Evolutionary conservation across 1,140 invertebrate genomes (phyloP).

Genomic region (Saccostrea glomerata): DNA sequence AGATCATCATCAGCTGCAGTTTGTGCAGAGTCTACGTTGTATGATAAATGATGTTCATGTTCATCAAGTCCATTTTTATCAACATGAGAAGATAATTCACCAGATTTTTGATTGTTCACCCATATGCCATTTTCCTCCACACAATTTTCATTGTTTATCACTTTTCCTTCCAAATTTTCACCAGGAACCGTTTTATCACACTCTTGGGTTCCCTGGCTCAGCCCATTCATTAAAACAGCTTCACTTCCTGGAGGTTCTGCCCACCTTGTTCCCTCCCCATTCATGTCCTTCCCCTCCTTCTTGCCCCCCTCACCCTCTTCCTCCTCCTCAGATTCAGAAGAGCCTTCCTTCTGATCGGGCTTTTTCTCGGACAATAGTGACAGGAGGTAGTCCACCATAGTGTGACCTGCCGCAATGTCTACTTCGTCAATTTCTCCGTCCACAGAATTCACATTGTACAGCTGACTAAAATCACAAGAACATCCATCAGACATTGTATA

Average conservation of each 20-base stretch:
- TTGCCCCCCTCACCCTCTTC: neutral
- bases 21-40: neutral
- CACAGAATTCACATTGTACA: constrained; percentile 48
- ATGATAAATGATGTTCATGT: neutral
- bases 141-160: neutral
- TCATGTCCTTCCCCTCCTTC: neutral
- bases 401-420: constrained; percentile 22
- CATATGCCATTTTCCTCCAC: neutral
- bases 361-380: constrained; percentile 39
- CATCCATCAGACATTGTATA: neutral
- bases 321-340: neutral
- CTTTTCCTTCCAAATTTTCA: neutral
- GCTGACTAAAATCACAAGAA: constrained; percentile 42
- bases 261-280: too few species aligned
- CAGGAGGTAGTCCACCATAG: constrained; percentile 42
- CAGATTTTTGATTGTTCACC: neutral
- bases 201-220: neutral
- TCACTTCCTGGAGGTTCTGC: neutral
- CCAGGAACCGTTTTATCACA: neutral
- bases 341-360: neutral
- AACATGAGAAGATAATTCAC: neutral
- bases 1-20: constrained; percentile 16
- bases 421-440: constrained; percentile 52
- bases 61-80: neutral
- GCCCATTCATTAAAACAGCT: constrained; percentile 15